Conservation (phyloP, 2,888 invertebrate genomes). For the Heteropelma amictum region DNA sequence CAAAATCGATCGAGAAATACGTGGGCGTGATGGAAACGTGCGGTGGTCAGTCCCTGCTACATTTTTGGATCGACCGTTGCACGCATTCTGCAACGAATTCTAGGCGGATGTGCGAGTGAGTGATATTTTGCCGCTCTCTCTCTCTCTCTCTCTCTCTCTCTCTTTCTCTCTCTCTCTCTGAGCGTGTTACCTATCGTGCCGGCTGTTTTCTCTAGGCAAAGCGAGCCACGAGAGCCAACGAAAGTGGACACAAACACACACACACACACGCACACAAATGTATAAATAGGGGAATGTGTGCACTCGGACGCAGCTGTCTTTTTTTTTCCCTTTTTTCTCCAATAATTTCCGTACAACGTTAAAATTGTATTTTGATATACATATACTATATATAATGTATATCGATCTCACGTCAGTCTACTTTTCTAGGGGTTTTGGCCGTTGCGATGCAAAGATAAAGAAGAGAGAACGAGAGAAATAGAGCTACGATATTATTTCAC, state of each 20-base stretch:
- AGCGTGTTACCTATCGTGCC: slow-evolving; percentile 35
- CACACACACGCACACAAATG: no score
- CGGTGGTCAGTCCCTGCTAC: slow-evolving; percentile 63
- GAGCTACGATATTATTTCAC: no score
- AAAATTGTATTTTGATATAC: background rate
- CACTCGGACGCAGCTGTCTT: slow-evolving; percentile 69
- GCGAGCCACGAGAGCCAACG: slow-evolving; percentile 48
- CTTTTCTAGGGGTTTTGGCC: background rate
- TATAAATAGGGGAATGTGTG: background rate
- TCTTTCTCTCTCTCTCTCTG: background rate
- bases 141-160: slow-evolving; percentile 5
- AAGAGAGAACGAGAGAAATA: background rate
- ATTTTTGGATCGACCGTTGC: slow-evolving; percentile 52
- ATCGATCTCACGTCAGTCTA: background rate
- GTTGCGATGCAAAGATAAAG: background rate
- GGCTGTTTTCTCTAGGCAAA: slow-evolving; percentile 55
- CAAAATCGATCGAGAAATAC: slow-evolving; percentile 50
- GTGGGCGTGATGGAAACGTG: slow-evolving; percentile 64
- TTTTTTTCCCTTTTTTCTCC: slow-evolving; percentile 23
- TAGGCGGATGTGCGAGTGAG: slow-evolving; percentile 25
- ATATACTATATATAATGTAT: background rate
- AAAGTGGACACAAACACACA: slow-evolving; percentile 64
- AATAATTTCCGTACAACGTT: slow-evolving; percentile 30
- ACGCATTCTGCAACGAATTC: slow-evolving; percentile 49
- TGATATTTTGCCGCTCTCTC: no score